Percentiles rank a stretch among this genome's conserved stretches.
Evolutionary conservation across 1,140 invertebrate genomes (phyloP).

Genomic region (Metopolophium dirhodum): DNA sequence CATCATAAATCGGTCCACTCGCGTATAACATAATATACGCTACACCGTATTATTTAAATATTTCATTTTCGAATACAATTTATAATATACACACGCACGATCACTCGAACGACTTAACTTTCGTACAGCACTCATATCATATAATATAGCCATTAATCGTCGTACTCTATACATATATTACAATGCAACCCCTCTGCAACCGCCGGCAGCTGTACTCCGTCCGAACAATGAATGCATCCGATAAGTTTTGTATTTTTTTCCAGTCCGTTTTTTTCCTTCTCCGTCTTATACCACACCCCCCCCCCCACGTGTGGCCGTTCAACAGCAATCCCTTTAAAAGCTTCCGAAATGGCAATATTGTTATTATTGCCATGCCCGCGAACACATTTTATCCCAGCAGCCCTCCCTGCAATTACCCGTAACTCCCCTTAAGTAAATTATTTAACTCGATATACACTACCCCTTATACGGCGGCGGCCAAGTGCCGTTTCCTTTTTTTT

Average conservation of each 20-base stretch:
- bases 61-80: not conserved
- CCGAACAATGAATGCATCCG: conserved; percentile 15
- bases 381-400: not conserved
- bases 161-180: not conserved
- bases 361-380: conserved; percentile 34
- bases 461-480: not conserved
- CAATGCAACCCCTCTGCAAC: not conserved
- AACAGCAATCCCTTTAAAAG: conserved; percentile 43
- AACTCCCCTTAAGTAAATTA: conserved; percentile 53
- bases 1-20: not conserved
- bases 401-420: conserved; percentile 42
- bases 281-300: not conserved
- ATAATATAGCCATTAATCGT: not conserved
- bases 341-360: conserved; percentile 45
- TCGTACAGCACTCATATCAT: not conserved
- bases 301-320: not conserved
- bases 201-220: not conserved
- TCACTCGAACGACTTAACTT: not conserved
- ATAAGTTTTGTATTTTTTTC: conserved; percentile 1
- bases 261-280: not conserved
- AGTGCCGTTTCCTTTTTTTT: conserved; percentile 17
- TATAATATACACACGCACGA: not conserved
- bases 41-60: not conserved
- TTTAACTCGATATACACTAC: conserved; percentile 52
- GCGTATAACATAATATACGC: not conserved